A percentile compares a stretch with the other conserved stretches of the same genome.
Conservation (phyloP, 2,797 vertebrate genomes). For the Chelon auratus region DNA sequence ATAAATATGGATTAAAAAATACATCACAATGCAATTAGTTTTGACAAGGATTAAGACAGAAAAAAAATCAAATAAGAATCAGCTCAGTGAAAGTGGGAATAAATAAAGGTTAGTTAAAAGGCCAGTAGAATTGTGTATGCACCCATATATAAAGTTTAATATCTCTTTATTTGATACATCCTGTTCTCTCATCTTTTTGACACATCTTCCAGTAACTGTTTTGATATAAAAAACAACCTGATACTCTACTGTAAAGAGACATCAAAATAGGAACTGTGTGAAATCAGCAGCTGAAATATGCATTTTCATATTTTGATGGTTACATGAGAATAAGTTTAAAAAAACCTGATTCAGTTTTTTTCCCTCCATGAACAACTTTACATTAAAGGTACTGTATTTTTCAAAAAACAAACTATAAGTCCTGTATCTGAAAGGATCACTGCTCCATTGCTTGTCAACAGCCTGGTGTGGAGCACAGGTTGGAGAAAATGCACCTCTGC, state of each 20-base stretch:
- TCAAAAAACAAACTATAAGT: conserved; percentile 56
- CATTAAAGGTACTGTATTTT: conserved; percentile 81
- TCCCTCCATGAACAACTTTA: conserved; percentile 69
- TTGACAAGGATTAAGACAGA: conserved; percentile 33
- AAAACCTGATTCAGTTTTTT: conserved; percentile 71
- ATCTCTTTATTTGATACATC: conserved; percentile 48
- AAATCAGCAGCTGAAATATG: conserved; percentile 65
- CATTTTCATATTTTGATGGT: conserved; percentile 39
- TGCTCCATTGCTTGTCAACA: conserved; percentile 65
- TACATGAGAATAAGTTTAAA: conserved; percentile 59
- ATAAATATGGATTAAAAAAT: conserved; percentile 55
- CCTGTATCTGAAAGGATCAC: conserved; percentile 60
- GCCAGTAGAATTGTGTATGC: conserved; percentile 44
- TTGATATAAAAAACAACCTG: conserved; percentile 59
- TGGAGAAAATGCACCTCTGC: conserved; percentile 59
- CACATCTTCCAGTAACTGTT: conserved; percentile 24
- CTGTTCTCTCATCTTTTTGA: conserved; percentile 20
- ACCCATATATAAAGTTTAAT: conserved; percentile 43
- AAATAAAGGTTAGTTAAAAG: conserved; percentile 42
- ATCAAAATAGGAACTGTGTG: conserved; percentile 51
- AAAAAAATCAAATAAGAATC: conserved; percentile 6
- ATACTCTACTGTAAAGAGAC: conserved; percentile 45
- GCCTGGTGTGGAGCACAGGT: conserved; percentile 59
- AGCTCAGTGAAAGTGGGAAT: conserved; percentile 31
- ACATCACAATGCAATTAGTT: conserved; percentile 50